These are phyloP conservation scores for Meda fulgida DNA, from an alignment of 2,797 vertebrate species.

Conservation along the genomic window DNA sequence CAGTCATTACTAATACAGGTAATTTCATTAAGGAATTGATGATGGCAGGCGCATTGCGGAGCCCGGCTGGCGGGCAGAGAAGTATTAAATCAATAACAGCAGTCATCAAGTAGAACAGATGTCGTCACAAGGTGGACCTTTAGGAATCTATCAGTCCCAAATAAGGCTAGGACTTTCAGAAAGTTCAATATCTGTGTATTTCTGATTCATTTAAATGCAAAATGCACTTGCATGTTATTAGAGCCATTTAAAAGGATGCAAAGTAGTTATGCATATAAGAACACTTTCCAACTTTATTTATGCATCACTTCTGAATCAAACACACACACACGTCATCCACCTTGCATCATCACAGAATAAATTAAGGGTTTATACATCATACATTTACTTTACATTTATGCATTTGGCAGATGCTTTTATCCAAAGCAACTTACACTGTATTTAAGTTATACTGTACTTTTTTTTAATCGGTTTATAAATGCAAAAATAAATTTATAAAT, in stretches of 20 bases:
- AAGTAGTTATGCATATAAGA: neutral
- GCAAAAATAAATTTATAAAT: neutral
- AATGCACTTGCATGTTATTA: neutral
- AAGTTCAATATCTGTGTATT: neutral
- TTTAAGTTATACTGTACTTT: neutral
- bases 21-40: constrained; percentile 73
- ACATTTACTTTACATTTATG: neutral
- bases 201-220: neutral
- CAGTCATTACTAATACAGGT: constrained; percentile 71
- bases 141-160: constrained; percentile 29
- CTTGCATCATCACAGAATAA: neutral
- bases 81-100: constrained; percentile 75
- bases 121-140: constrained; percentile 59
- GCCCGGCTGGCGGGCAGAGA: constrained; percentile 58
- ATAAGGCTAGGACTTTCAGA: neutral
- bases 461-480: neutral
- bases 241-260: neutral
- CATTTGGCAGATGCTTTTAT: neutral
- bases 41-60: constrained; percentile 66
- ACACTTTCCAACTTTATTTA: neutral
- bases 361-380: neutral
- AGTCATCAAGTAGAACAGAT: constrained; percentile 74
- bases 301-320: neutral
- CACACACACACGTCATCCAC: too few relatives aligned
- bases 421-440: neutral